These are phyloP conservation scores for Chaitophorus viminalis DNA, from an alignment of 2,888 invertebrate species.

Conservation along the genomic window DNA sequence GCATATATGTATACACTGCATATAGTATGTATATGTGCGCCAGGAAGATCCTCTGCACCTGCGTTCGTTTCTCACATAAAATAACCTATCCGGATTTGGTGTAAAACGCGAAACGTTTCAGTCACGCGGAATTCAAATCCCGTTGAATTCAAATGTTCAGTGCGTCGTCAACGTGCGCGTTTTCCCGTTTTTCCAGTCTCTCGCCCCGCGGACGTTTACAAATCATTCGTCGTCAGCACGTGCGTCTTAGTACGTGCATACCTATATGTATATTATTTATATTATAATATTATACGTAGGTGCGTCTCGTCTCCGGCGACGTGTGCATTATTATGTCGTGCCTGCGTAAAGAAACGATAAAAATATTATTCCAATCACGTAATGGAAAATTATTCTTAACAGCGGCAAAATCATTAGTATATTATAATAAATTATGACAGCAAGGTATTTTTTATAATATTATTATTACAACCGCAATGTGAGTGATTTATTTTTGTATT, in stretches of 20 bases:
- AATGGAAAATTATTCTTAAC: neutral
- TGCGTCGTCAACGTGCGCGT: neutral
- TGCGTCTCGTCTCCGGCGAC: too few species aligned
- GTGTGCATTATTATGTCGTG: neutral
- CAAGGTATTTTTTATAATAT: too few species aligned
- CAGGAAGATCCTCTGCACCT: conserved; percentile 9
- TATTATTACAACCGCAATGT: too few species aligned
- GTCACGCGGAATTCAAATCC: conserved; percentile 42
- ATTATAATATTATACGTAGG: too few species aligned
- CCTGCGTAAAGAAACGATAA: neutral
- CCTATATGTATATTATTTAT: too few species aligned
- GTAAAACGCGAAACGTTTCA: conserved; percentile 13
- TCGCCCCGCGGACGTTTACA: neutral
- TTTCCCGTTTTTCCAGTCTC: neutral
- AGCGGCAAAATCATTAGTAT: neutral
- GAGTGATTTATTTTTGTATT: too few species aligned
- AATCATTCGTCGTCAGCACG: neutral
- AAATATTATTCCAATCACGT: conserved; percentile 27
- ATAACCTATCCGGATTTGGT: conserved; percentile 32
- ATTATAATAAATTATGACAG: too few species aligned
- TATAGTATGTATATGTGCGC: neutral
- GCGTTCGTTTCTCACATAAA: conserved; percentile 44
- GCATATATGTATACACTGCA: neutral
- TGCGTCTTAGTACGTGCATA: too few species aligned
- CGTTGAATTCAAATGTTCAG: conserved; percentile 35